A percentile compares a stretch with the other conserved stretches of the same genome.
Evolutionary conservation across 2,888 invertebrate species (phyloP).

Genomic region (Synergus laeviventris): DNA sequence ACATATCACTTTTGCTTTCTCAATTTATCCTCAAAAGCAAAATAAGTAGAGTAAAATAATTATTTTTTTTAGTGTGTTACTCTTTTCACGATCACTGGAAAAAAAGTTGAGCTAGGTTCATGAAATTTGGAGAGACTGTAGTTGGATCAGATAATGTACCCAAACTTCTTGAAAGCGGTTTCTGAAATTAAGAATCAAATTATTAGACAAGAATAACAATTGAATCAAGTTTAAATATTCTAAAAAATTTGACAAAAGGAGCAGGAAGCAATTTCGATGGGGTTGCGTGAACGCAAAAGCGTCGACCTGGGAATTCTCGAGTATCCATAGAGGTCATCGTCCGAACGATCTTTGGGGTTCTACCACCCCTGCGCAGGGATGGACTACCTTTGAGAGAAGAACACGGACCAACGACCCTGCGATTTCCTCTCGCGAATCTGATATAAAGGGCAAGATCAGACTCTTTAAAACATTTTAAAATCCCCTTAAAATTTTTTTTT

Average conservation of each 20-base stretch:
- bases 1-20: too few relatives aligned
- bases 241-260: not conserved
- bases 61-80: too few relatives aligned
- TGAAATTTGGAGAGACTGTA: too few relatives aligned
- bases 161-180: too few relatives aligned
- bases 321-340: constrained; percentile 68
- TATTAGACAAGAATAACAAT: not conserved
- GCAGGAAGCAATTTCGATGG: constrained; percentile 19
- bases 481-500: not conserved
- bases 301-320: constrained; percentile 52
- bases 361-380: constrained; percentile 66
- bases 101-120: too few relatives aligned
- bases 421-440: constrained; percentile 23
- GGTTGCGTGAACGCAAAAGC: constrained; percentile 47
- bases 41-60: too few relatives aligned
- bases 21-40: too few relatives aligned
- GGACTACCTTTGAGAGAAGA: constrained; percentile 53
- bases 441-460: not conserved
- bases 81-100: too few relatives aligned
- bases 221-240: not conserved
- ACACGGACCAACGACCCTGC: constrained; percentile 24
- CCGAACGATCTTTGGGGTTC: constrained; percentile 73
- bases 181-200: too few relatives aligned
- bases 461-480: not conserved
- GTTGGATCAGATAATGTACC: too few relatives aligned